Base-by-base conservation (phyloP, 2,113 vertebrate species). In the Morone saxatilis region DNA sequence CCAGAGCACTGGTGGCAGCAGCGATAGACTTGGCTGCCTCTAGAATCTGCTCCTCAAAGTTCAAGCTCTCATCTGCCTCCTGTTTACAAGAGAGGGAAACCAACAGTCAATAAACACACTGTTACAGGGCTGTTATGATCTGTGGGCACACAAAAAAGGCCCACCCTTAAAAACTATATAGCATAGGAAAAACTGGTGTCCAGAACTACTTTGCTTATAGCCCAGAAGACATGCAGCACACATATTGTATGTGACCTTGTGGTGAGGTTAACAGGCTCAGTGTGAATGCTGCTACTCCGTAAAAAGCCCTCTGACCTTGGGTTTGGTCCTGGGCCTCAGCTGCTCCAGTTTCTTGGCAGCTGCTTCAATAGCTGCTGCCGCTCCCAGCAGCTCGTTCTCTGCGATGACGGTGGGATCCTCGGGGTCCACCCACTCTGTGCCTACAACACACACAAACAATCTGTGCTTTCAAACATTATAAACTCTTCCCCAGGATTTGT, bases 1-100 rank as follows among this genome's bases (percentile, higher is more conserved):
- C 98, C 86, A 99, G 92, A 43, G 98, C 98, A 0, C 98, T 99
- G 0, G 97, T 99, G 57, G 98, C 98, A 6, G 98, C 98, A 1
- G 98, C 98, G 9, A 99, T 99, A 61, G 98, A 99, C 88, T 99
- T 99, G 73, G 98, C 98, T 17, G 98, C 98, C 92, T 99, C 98
- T 68, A 99, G 90, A 81, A 99, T 99, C 93, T 99, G 98, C 76
- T 99, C 98, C 93, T 99, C 98, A 4, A 99, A 99, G 95, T 99
- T 98, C 88, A 99, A 93, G 89, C 97, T 99, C 94, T 99, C 98
- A 0, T 99, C 98, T 0, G 98, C 98, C 89, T 99, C 97, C 98
- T 99, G 93, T 83, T 84, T 14, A 79, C 0, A 68, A 68, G 76
- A 70, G 41, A 57, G 20, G 59, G 25, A 74, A 57, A 70, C 4